These are phyloP conservation scores for Chrysina gloriosa DNA, from an alignment of 2,888 invertebrate genomes.

Conservation along the genomic window DNA sequence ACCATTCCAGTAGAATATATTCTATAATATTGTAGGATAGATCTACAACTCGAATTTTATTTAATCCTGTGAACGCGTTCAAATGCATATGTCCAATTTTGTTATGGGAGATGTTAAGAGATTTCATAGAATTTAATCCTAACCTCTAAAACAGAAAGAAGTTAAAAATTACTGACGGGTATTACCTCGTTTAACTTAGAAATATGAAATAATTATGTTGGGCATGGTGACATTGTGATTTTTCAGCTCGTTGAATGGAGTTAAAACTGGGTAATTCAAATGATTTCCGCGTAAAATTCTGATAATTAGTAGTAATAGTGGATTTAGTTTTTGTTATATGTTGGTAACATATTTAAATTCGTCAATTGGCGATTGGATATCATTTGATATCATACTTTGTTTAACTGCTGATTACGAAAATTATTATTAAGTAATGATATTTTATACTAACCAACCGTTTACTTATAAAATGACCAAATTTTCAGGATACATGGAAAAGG, in stretches of 20 bases:
- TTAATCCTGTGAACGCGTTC: slow-evolving; percentile 70
- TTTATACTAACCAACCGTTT: not conserved
- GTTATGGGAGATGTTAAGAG: slow-evolving; percentile 71
- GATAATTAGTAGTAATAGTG: not conserved
- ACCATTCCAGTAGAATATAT: slow-evolving; percentile 68
- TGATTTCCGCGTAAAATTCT: not conserved
- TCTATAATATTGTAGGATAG: slow-evolving; percentile 73
- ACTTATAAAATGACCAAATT: not conserved
- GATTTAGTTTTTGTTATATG: not conserved
- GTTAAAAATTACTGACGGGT: not conserved
- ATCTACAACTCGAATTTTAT: slow-evolving; percentile 68
- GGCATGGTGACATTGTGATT: not conserved
- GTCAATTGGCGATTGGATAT: too few species aligned
- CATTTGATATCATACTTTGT: not conserved
- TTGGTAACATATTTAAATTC: too few species aligned
- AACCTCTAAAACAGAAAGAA: slow-evolving; percentile 64
- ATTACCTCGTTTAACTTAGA: too few species aligned
- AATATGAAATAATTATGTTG: not conserved
- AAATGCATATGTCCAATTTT: slow-evolving; percentile 72
- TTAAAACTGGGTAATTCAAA: not conserved
- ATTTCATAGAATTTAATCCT: slow-evolving; percentile 66
- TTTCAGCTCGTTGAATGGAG: not conserved
- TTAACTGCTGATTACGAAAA: not conserved
- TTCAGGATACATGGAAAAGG: not conserved
- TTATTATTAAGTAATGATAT: not conserved